Base-by-base conservation (phyloP, 2,888 invertebrate genomes). In the Thera obeliscata region DNA sequence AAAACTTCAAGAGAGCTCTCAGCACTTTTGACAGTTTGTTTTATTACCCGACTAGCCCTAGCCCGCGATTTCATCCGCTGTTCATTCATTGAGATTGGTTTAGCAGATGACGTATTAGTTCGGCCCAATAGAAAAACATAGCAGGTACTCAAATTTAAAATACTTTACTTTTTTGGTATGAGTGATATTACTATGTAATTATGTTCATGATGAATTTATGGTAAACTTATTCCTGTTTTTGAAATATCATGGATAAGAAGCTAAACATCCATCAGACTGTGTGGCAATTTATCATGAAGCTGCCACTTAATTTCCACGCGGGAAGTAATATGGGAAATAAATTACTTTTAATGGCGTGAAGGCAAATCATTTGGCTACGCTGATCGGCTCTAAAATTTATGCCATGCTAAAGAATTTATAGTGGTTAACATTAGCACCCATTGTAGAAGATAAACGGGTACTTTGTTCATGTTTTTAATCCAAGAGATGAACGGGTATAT, bases 201-300 rank as follows among this genome's bases (percentile, higher is more conserved):
- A 22, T 22, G 50, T 5, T 41, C n/a, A 12, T 38, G 12, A 12
- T n/a, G n/a, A 54, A 57, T 63, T 50, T 4, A 43, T 22, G 61
- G 46, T 48, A 48, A 61, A 61, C 36, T 33, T 35, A 58, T 12
- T 50, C 9, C 9, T 33, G 3, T 60, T 64, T 60, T 64, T 48
- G 56, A 62, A 64, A 48, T 50, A 66, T 60, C 64, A 63, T 67
- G 35, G 63, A 54, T 12, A 69, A 6, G 61, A 61, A 68, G 64
- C 64, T 43, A 62, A 64, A 46, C 73, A 73, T 75, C 75, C 68
- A 75, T 75, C 74, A 75, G 71, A 65, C 52, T 66, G 66, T 67
- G 64, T 61, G 56, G 66, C 66, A 63, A 75, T 75, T 71, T 70
- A 70, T 75, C 75, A 74, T 66, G 22, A 66, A 61, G 66, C 64